These are phyloP conservation scores for Pristis pectinata DNA, from an alignment of 2,797 vertebrate species.

Conservation along the genomic window DNA sequence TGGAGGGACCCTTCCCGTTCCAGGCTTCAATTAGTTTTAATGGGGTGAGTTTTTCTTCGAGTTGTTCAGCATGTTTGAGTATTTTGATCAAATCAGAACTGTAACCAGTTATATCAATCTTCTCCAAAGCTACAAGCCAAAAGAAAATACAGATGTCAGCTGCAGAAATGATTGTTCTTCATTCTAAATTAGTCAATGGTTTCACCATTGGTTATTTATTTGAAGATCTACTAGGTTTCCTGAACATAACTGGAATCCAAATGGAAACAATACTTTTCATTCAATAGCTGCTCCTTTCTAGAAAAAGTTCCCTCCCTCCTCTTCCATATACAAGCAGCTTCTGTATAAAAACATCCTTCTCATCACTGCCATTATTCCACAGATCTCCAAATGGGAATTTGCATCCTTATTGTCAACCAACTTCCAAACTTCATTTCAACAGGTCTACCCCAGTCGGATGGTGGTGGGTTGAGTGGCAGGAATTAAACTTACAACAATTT, in stretches of 20 bases:
- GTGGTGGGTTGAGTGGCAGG: not conserved
- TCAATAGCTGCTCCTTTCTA: not conserved
- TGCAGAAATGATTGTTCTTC: not conserved
- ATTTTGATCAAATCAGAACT: conserved; percentile 77
- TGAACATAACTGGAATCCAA: no score
- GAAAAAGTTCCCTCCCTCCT: not conserved
- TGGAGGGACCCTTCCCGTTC: conserved; percentile 78
- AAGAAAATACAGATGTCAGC: not conserved
- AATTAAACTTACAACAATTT: not conserved
- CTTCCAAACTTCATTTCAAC: not conserved
- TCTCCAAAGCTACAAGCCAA: conserved; percentile 54
- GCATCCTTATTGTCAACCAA: not conserved
- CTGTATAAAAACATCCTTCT: not conserved
- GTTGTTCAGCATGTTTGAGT: conserved; percentile 66
- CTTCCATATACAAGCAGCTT: not conserved
- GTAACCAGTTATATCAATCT: conserved; percentile 65
- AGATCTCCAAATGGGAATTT: not conserved
- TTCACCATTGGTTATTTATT: not conserved
- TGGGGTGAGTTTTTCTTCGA: conserved; percentile 83
- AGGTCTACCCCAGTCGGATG: not conserved
- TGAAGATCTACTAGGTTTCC: not conserved
- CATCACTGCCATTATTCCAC: not conserved
- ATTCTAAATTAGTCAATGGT: not conserved
- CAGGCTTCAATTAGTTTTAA: conserved; percentile 84
- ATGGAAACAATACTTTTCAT: not conserved